phyloP scores from a whole-genome alignment of 2,797 vertebrate genomes.

The Cirrhinus molitorella region DNA sequence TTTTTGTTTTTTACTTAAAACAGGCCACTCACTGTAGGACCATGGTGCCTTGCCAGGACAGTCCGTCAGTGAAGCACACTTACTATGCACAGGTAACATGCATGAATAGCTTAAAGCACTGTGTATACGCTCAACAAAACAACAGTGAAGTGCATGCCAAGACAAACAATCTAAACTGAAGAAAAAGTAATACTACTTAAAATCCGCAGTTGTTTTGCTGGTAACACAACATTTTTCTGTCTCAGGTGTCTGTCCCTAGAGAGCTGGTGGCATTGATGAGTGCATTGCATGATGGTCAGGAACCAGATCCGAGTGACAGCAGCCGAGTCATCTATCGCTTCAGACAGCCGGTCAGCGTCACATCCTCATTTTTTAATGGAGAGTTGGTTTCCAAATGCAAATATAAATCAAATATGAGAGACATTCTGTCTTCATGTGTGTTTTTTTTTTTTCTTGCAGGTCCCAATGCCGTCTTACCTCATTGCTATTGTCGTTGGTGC shows the following conservation, averaged over 20 bases:
- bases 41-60: constrained; percentile 95
- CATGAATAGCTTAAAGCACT: constrained; percentile 26
- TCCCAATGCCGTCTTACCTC: constrained; percentile 93
- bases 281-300: constrained; percentile 86
- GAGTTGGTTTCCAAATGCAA: background rate
- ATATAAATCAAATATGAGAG: background rate
- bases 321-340: constrained; percentile 84
- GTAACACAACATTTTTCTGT: constrained; percentile 22
- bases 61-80: constrained; percentile 91
- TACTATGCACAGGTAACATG: constrained; percentile 90
- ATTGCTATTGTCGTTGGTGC: constrained; percentile 93
- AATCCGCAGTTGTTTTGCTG: background rate
- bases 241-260: constrained; percentile 90
- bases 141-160: background rate
- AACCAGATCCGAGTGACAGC: constrained; percentile 83
- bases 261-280: constrained; percentile 95
- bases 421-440: background rate
- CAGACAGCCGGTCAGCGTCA: constrained; percentile 84
- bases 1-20: background rate
- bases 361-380: background rate
- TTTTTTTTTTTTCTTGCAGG: constrained; percentile 73
- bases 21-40: constrained; percentile 94
- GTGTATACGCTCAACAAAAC: background rate
- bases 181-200: background rate
- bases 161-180: background rate